A percentile compares a stretch with the other conserved stretches of the same genome.
Conservation (phyloP, 2,113 vertebrate species). For the Leucopternis melanops region DNA sequence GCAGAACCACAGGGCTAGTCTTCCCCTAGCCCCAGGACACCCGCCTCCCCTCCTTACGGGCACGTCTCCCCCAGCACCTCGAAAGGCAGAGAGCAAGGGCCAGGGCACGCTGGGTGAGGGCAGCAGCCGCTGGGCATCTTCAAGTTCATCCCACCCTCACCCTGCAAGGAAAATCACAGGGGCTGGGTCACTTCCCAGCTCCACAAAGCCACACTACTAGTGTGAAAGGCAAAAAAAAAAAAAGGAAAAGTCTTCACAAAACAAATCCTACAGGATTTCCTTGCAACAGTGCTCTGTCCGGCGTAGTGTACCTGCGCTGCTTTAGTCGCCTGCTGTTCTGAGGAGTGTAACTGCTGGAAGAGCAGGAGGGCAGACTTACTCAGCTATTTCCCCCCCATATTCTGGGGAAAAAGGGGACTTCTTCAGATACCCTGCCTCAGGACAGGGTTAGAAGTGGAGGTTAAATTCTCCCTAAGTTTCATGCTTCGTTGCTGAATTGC, state of each 20-base stretch:
- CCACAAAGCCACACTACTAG: neutral
- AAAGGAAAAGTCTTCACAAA: neutral
- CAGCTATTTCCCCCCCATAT: neutral
- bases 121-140: accelerated
- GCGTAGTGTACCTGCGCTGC: neutral
- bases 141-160: neutral
- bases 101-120: accelerated
- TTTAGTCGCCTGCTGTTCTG: neutral
- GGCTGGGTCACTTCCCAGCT: neutral
- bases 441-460: neutral
- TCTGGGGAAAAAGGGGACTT: neutral
- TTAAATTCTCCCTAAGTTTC: neutral
- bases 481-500: neutral
- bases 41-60: neutral
- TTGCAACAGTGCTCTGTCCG: neutral
- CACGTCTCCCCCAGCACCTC: neutral
- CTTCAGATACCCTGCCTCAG: neutral
- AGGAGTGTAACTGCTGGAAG: neutral
- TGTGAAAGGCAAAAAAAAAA: neutral
- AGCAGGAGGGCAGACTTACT: neutral
- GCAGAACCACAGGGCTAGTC: accelerated
- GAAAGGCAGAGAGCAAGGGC: neutral
- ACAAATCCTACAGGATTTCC: slow-evolving; percentile 2
- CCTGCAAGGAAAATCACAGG: neutral
- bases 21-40: neutral